phyloP scores from a whole-genome alignment of 2,888 invertebrate genomes.

The Torymus auratus region DNA sequence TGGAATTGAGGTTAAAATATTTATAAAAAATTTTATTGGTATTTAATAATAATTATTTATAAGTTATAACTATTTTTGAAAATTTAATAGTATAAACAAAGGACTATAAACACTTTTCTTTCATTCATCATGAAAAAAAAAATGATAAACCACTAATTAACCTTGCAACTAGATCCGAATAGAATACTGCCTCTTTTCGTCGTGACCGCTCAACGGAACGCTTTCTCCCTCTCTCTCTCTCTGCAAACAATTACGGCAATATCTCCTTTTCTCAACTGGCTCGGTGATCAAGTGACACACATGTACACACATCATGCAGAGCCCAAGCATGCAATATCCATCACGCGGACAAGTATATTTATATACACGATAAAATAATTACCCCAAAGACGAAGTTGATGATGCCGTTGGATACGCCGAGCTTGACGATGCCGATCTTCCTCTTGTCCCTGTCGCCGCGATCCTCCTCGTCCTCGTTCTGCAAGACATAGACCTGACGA shows the following conservation, averaged over 20 bases:
- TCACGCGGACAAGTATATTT: not conserved
- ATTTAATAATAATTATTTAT: too few relatives aligned
- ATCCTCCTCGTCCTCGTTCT: constrained; percentile 78
- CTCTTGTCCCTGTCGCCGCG: constrained; percentile 83
- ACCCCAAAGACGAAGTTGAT: constrained; percentile 91
- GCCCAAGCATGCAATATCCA: too few relatives aligned
- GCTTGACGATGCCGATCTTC: constrained; percentile 84
- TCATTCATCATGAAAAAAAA: too few relatives aligned
- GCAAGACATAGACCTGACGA: constrained; percentile 70
- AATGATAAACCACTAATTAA: not conserved
- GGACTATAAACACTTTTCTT: too few relatives aligned
- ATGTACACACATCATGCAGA: too few relatives aligned
- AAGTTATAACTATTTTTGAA: too few relatives aligned
- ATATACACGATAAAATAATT: constrained; percentile 75
- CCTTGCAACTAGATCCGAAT: too few relatives aligned
- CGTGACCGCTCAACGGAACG: not conserved
- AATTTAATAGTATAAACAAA: too few relatives aligned
- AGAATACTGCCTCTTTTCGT: not conserved
- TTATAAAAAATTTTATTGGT: too few relatives aligned
- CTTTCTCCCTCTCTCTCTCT: constrained; percentile 2
- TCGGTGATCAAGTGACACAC: too few relatives aligned
- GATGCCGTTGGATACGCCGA: constrained; percentile 87
- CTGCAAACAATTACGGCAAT: not conserved
- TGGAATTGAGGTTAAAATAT: too few relatives aligned
- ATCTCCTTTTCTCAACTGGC: not conserved